Percentiles rank a stretch among this genome's conserved stretches.
phyloP scores from a whole-genome alignment of 2,113 vertebrate genomes.

The Pluvianellus socialis region DNA sequence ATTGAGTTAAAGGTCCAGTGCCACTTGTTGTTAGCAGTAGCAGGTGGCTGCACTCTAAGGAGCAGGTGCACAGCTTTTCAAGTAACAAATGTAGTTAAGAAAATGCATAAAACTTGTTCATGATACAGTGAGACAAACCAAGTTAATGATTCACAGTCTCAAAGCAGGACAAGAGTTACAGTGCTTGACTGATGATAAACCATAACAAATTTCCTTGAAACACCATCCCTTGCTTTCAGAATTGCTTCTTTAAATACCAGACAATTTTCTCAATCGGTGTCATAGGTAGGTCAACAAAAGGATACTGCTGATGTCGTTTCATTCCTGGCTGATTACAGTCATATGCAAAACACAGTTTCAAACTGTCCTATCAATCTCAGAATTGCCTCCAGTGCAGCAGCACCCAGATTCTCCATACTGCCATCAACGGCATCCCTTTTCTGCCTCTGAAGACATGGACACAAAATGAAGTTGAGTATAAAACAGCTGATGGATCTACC shows the following conservation, averaged over 20 bases:
- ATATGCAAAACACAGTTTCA: background rate
- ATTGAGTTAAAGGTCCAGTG: background rate
- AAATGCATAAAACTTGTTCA: background rate
- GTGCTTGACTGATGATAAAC: background rate
- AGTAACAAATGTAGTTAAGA: background rate
- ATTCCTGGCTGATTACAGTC: background rate
- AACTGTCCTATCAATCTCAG: background rate
- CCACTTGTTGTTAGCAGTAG: background rate
- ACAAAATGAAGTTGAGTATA: background rate
- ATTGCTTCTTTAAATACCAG: background rate
- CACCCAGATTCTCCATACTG: background rate
- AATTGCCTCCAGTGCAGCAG: background rate
- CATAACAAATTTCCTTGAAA: background rate
- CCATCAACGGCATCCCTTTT: background rate
- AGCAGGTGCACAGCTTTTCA: background rate
- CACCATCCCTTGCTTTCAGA: background rate
- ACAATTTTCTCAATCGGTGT: background rate
- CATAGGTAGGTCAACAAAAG: background rate
- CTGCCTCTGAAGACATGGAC: background rate
- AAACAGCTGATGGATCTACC: background rate
- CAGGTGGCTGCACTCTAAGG: background rate
- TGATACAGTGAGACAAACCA: background rate
- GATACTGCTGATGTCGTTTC: background rate
- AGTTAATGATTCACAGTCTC: constrained; percentile 33
- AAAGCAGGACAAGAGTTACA: background rate